phyloP scores from a whole-genome alignment of 2,113 vertebrate species.

The western clawed frog (Xenopus tropicalis) region UCB_Xtro_10.0 CM004449.2:50093501-50094000 shows the following conservation, averaged over 20 bases:
- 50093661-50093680: background rate
- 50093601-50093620: too few species aligned
- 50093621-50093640: too few species aligned
- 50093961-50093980: too few species aligned
- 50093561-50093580: too few species aligned
- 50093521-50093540: too few species aligned
- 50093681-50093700: slow-evolving; percentile 10
- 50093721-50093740: slow-evolving; percentile 34
- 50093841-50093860: slow-evolving; percentile 4
- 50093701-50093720: slow-evolving; percentile 22
- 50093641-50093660: too few species aligned
- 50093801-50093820: slow-evolving; percentile 28
- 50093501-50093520: too few species aligned
- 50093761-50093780: slow-evolving; percentile 37
- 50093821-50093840: slow-evolving; percentile 13
- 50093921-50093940: too few species aligned
- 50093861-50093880: slow-evolving; percentile 24
- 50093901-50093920: too few species aligned
- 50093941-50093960: background rate
- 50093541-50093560: too few species aligned
- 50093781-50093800: slow-evolving; percentile 37
- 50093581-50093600: too few species aligned
- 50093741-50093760: slow-evolving; percentile 12
- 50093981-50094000: too few species aligned
- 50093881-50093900: background rate